Evolutionary conservation across 2,797 vertebrate genomes (phyloP).

Genomic region (Rhynchotus rufescens): DNA sequence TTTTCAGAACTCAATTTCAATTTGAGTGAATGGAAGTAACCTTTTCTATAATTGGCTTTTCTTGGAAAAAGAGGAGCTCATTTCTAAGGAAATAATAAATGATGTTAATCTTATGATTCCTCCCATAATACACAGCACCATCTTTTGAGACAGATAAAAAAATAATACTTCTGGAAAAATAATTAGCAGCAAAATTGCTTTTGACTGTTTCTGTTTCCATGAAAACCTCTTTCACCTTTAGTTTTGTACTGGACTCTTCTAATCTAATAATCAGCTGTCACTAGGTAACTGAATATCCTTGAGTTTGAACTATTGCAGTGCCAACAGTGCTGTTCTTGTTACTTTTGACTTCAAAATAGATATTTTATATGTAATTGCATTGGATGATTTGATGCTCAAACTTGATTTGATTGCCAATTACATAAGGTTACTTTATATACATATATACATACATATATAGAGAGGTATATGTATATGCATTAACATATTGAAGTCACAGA

Average conservation of each 20-base stretch:
- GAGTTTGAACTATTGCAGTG: conserved; percentile 24
- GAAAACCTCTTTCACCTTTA: conserved; percentile 45
- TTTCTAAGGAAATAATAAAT: conserved; percentile 60
- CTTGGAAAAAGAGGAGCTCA: background rate
- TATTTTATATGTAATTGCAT: background rate
- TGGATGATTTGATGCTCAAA: background rate
- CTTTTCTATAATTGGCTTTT: conserved; percentile 48
- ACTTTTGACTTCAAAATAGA: conserved; percentile 39
- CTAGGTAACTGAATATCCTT: conserved; percentile 60
- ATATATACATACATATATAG: background rate
- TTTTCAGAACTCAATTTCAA: background rate
- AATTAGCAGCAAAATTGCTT: conserved; percentile 73
- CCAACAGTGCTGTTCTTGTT: conserved; percentile 12
- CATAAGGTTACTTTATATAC: background rate
- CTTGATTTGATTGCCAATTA: background rate
- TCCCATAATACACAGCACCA: conserved; percentile 20
- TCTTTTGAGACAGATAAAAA: conserved; percentile 64
- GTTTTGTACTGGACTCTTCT: conserved; percentile 53
- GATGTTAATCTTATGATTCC: conserved; percentile 57
- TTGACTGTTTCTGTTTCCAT: conserved; percentile 52
- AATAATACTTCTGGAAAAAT: conserved; percentile 64
- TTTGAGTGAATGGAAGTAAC: conserved; percentile 47
- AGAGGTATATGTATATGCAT: background rate
- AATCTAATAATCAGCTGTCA: conserved; percentile 66
- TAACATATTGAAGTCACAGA: background rate